A percentile compares a stretch with the other conserved stretches of the same genome.
Evolutionary conservation across 2,113 vertebrate genomes (phyloP).

Genomic region (Pangasianodon hypophthalmus): DNA sequence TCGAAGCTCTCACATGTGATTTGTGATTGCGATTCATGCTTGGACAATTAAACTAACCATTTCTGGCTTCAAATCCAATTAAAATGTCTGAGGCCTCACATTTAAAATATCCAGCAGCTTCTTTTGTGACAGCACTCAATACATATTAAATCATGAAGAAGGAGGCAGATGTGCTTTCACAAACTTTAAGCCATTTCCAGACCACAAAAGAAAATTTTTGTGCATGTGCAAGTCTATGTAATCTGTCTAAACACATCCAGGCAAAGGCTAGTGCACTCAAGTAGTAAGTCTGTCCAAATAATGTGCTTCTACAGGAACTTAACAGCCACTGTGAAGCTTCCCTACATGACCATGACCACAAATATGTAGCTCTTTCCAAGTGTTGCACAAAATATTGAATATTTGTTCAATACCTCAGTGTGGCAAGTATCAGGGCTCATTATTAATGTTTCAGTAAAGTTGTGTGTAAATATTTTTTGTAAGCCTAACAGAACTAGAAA

Average conservation of each 20-base stretch:
- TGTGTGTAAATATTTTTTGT: neutral
- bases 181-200: neutral
- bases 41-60: slow-evolving; percentile 7
- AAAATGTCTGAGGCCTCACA: neutral
- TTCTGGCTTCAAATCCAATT: neutral
- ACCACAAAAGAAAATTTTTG: neutral
- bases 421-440: too few species aligned
- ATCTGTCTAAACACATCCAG: too few species aligned
- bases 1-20: neutral
- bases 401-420: neutral
- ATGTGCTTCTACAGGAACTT: neutral
- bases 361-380: neutral
- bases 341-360: neutral
- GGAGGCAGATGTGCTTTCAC: neutral
- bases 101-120: neutral
- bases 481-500: too few species aligned
- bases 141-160: neutral
- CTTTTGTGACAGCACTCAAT: neutral
- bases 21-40: neutral
- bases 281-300: neutral
- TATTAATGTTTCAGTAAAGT: too few species aligned
- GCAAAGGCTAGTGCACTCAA: too few species aligned
- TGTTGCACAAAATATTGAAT: too few species aligned
- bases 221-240: neutral
- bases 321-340: neutral